phyloP scores from a whole-genome alignment of 2,888 invertebrate genomes.

The Amiota mariae region DNA sequence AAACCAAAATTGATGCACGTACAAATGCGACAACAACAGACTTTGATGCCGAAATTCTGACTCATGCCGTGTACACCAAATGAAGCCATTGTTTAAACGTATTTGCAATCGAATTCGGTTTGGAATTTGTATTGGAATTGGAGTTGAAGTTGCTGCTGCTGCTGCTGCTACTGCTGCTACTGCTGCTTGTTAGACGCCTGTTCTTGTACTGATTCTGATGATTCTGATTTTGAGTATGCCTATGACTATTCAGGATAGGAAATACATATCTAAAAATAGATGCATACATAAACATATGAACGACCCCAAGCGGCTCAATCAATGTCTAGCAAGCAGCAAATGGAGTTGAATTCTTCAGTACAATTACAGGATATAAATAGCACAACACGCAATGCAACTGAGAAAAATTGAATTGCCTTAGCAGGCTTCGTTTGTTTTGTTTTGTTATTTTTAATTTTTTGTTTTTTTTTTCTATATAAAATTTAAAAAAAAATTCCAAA shows the following conservation, averaged over 20 bases:
- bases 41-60: conserved; percentile 76
- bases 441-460: background rate
- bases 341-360: background rate
- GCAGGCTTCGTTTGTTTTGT: background rate
- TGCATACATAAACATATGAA: background rate
- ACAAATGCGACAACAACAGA: conserved; percentile 85
- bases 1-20: conserved; percentile 86
- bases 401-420: background rate
- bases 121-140: background rate
- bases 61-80: conserved; percentile 68
- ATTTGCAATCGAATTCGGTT: background rate
- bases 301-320: conserved; percentile 1
- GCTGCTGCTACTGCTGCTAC: conserved; percentile 30
- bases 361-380: conserved; percentile 22
- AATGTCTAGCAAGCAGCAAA: background rate
- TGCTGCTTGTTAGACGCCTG: background rate
- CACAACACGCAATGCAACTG: background rate
- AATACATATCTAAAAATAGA: conserved; percentile 2
- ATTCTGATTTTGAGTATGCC: no score
- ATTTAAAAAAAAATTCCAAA: conserved; percentile 21
- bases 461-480: background rate
- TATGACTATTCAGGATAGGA: no score
- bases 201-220: conserved; percentile 11
- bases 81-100: conserved; percentile 59
- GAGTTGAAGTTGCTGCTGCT: background rate